Evolutionary conservation across 2,113 vertebrate species (phyloP).

Genomic region (Micromys minutus): DNA sequence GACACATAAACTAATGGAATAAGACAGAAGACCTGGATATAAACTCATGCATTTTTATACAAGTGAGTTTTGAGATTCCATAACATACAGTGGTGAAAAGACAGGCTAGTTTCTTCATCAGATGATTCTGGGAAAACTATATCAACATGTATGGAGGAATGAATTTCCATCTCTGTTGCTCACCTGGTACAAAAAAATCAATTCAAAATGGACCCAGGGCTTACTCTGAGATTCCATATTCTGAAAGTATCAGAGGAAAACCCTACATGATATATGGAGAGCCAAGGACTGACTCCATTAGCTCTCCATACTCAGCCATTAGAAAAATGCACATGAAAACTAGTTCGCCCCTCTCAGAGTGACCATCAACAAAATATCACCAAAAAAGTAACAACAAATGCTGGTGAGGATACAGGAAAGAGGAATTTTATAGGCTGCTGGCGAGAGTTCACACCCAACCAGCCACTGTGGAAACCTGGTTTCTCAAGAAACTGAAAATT

Average conservation of each 20-base stretch:
- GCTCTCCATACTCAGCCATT: neutral
- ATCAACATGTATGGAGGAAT: neutral
- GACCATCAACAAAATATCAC: too few relatives aligned
- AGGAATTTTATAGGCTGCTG: neutral
- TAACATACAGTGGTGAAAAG: neutral
- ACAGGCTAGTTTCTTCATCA: neutral
- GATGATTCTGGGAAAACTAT: neutral
- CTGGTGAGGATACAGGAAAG: neutral
- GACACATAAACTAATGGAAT: neutral
- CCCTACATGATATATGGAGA: neutral
- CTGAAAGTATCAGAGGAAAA: neutral
- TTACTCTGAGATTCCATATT: neutral
- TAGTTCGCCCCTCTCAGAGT: neutral
- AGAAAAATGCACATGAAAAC: neutral
- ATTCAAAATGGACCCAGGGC: neutral
- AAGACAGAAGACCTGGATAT: neutral
- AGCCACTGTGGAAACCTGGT: neutral
- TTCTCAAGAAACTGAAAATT: neutral
- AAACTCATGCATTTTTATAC: neutral
- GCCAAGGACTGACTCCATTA: neutral
- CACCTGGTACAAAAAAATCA: neutral
- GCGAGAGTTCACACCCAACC: neutral
- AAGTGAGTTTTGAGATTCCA: neutral
- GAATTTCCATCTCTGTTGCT: neutral
- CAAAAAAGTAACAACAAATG: neutral